Evolutionary conservation across 1,140 invertebrate genomes (phyloP), one percentile per base, ranked within the genome.

Genomic region (Drosophila repleta): DNA sequence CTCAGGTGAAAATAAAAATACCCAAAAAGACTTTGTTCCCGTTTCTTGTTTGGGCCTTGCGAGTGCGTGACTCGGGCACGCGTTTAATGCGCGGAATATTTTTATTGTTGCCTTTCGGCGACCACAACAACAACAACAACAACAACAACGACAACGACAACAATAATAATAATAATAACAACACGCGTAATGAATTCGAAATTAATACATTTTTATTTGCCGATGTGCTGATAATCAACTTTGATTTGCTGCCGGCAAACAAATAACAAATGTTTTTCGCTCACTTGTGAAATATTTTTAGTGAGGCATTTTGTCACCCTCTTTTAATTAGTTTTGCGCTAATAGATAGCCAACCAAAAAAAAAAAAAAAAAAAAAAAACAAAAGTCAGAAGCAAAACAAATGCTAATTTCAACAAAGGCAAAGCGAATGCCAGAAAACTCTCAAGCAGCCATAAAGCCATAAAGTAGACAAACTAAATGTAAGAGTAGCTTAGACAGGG

Each of bases 121-220:
- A 43, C 35, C 49, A 43, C 41, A 57, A 51, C 32, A 51, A 41
- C 41, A 65, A 56, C 52, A 62, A 55, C 20, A 15, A 51, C 17
- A 62, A 58, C 29, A 72, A 55, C 29, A 67, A 37, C 39, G 61
- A 55, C 41, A 68, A 49, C 70, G 68, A 62, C 11, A 32, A 35
- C 10, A n/a, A 53, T 15, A 63, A 61, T 35, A 68, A 62, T 21
- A 68, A 56, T 52, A 68, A 68, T 53, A 74, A 63, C 65, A 69
- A 74, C 71, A 74, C 65, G 45, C 52, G 71, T 82, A 76, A 82
- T 83, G 71, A 83, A 78, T 67, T 46, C 55, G 58, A 67, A 78
- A 82, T 82, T 81, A 78, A 82, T 82, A 80, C 77, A 80, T 80
- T 82, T 74, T 65, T 57, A 75, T 76, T 43, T 49, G 63, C 64